Evolutionary conservation across 2,113 vertebrate species (phyloP).

Genomic region (cat (Felis catus)): F.catus_Fca126_mat1.0 CM031415.1:14578501-14579000

Average conservation of each 20-base stretch:
- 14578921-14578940: neutral
- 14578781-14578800: neutral
- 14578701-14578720: neutral
- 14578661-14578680: neutral
- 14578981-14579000: neutral
- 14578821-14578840: neutral
- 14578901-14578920: neutral
- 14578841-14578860: neutral
- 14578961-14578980: neutral
- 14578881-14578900: neutral
- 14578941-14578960: neutral
- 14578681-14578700: neutral
- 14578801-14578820: constrained; percentile 5
- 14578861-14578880: neutral
- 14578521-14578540: neutral
- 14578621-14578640: neutral
- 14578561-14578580: neutral
- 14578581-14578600: neutral
- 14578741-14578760: neutral
- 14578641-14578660: neutral
- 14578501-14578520: neutral
- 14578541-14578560: neutral
- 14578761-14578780: neutral
- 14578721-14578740: neutral
- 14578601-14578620: neutral